Evolutionary conservation across 2,113 vertebrate genomes (phyloP).

Genomic region (Galbula dea): DNA sequence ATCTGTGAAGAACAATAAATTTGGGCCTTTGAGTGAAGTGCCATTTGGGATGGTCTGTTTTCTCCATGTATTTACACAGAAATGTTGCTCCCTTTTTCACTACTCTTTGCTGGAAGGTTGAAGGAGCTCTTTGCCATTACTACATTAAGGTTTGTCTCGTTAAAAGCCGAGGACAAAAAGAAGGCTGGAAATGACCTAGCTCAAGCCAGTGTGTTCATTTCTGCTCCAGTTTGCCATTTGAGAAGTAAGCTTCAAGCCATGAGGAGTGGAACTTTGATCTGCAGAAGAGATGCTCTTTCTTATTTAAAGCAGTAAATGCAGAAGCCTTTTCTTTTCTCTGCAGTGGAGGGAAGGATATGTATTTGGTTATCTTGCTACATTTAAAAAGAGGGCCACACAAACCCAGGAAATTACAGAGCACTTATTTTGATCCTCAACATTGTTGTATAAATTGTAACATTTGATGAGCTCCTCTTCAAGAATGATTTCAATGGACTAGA

Average conservation of each 20-base stretch:
- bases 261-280: slow-evolving; percentile 40
- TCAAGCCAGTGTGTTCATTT: slow-evolving; percentile 75
- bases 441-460: neutral
- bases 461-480: neutral
- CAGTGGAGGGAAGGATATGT: neutral
- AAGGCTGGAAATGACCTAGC: slow-evolving; percentile 91
- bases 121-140: slow-evolving; percentile 77
- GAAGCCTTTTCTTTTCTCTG: slow-evolving; percentile 1
- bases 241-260: slow-evolving; percentile 69
- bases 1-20: slow-evolving; percentile 81
- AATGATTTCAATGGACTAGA: neutral
- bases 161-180: slow-evolving; percentile 81
- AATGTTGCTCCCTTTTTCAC: slow-evolving; percentile 87
- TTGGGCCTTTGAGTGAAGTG: slow-evolving; percentile 87
- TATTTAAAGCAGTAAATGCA: slow-evolving; percentile 31
- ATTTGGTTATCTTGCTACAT: neutral
- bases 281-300: slow-evolving; percentile 51
- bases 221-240: slow-evolving; percentile 83
- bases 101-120: slow-evolving; percentile 77
- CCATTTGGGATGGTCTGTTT: slow-evolving; percentile 80
- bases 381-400: neutral
- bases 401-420: neutral
- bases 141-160: slow-evolving; percentile 78
- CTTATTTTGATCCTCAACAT: neutral
- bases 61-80: slow-evolving; percentile 81